Conservation (phyloP, 2,113 vertebrate genomes). For the Phylloscopus trochilus region DNA sequence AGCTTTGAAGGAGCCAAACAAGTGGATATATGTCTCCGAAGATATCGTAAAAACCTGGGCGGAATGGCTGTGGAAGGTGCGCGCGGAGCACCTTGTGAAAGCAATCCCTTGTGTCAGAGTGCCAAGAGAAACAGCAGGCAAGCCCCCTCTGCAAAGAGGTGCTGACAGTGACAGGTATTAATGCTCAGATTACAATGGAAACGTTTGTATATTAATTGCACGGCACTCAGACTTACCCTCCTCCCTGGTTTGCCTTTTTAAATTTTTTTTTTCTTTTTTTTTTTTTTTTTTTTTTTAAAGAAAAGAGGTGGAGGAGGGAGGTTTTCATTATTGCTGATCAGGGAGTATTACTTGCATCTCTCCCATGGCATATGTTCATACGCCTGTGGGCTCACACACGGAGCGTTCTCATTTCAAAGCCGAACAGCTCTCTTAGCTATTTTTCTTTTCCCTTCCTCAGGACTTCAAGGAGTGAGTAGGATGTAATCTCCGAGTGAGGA, state of each 20-base stretch:
- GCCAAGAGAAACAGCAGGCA: background rate
- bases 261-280: too few relatives aligned
- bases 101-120: slow-evolving; percentile 8
- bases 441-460: slow-evolving; percentile 54
- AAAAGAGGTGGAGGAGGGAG: background rate
- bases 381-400: slow-evolving; percentile 39
- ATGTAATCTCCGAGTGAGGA: slow-evolving; percentile 45
- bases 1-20: slow-evolving; percentile 37
- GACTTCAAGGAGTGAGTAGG: slow-evolving; percentile 56
- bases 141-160: background rate
- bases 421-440: slow-evolving; percentile 38
- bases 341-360: slow-evolving; percentile 45
- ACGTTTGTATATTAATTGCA: background rate
- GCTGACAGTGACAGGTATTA: slow-evolving; percentile 27
- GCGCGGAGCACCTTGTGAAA: background rate
- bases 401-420: slow-evolving; percentile 30
- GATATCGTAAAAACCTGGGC: slow-evolving; percentile 3
- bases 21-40: slow-evolving; percentile 27
- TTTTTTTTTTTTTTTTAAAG: background rate
- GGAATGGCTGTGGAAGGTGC: background rate
- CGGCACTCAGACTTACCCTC: background rate
- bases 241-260: background rate
- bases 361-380: slow-evolving; percentile 50
- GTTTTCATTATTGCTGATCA: slow-evolving; percentile 38
- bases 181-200: slow-evolving; percentile 16